phyloP scores from a whole-genome alignment of 2,888 invertebrate genomes.

The Dryomyza anilis region DNA sequence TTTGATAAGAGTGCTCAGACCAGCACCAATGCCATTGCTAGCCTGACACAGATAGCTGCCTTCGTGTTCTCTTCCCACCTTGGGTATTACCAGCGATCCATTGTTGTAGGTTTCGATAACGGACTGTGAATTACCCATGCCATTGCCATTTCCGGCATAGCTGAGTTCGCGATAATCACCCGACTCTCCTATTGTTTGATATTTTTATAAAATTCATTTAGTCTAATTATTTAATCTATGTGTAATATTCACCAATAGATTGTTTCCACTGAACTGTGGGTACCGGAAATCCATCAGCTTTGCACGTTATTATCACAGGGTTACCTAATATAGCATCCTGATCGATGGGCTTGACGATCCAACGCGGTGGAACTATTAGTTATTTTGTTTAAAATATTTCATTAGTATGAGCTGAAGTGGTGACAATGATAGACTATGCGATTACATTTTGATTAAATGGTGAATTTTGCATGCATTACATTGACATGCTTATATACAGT shows the following conservation, averaged over 20 bases:
- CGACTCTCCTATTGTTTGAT: slow-evolving; percentile 54
- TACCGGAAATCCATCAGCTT: slow-evolving; percentile 76
- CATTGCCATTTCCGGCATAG: slow-evolving; percentile 55
- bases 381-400: background rate
- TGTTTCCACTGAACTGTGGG: slow-evolving; percentile 67
- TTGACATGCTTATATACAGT: slow-evolving; percentile 22
- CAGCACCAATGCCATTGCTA: slow-evolving; percentile 68
- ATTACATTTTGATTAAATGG: slow-evolving; percentile 3
- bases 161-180: slow-evolving; percentile 65
- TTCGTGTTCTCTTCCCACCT: slow-evolving; percentile 64
- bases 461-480: slow-evolving; percentile 23
- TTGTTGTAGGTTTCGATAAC: slow-evolving; percentile 59
- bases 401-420: background rate
- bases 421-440: background rate
- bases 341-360: slow-evolving; percentile 75
- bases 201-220: no score
- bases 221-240: background rate
- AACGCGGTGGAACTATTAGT: slow-evolving; percentile 74
- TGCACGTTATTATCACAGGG: slow-evolving; percentile 71
- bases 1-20: slow-evolving; percentile 68
- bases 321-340: slow-evolving; percentile 75
- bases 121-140: slow-evolving; percentile 46
- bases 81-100: slow-evolving; percentile 64
- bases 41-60: slow-evolving; percentile 68
- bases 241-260: slow-evolving; percentile 62